A percentile compares a stretch with the other conserved stretches of the same genome.
Evolutionary conservation across 1,140 invertebrate genomes (phyloP).

Genomic region (Plodia interpunctella): DNA sequence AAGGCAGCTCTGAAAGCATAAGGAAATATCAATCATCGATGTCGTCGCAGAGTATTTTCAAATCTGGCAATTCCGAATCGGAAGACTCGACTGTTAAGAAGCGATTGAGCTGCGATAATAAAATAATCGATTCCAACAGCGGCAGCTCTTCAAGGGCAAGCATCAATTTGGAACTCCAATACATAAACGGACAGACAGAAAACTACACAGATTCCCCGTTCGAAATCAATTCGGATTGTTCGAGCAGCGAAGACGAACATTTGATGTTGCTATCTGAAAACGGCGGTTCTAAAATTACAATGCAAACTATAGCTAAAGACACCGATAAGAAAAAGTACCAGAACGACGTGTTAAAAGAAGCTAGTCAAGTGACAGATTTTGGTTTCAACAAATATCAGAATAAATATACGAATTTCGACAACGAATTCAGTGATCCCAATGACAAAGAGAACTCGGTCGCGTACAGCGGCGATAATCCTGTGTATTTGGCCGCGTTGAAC

Average conservation of each 20-base stretch:
- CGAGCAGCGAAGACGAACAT: constrained; percentile 73
- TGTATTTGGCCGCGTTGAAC: constrained; percentile 61
- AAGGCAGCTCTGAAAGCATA: constrained; percentile 52
- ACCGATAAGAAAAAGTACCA: constrained; percentile 47
- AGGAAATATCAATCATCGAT: constrained; percentile 49
- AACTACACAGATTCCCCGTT: constrained; percentile 51
- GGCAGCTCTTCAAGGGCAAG: constrained; percentile 55
- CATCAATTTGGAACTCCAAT: constrained; percentile 65
- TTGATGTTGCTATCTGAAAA: constrained; percentile 71
- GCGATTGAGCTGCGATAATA: constrained; percentile 64
- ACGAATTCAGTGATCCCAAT: constrained; percentile 64
- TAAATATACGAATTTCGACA: constrained; percentile 63
- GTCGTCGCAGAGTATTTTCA: constrained; percentile 57
- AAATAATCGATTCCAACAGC: constrained; percentile 46
- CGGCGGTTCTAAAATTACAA: constrained; percentile 69
- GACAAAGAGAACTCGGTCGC: constrained; percentile 61
- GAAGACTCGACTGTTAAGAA: constrained; percentile 65
- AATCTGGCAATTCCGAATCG: constrained; percentile 55
- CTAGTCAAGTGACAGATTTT: constrained; percentile 49
- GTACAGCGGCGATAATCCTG: constrained; percentile 65
- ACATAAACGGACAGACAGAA: constrained; percentile 44
- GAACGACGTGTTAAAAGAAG: constrained; percentile 60
- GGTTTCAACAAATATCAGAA: constrained; percentile 59
- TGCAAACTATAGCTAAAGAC: constrained; percentile 56
- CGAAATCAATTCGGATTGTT: constrained; percentile 66